Evolutionary conservation across 2,888 invertebrate genomes (phyloP).

Genomic region (Camptogramma bilineatum): DNA sequence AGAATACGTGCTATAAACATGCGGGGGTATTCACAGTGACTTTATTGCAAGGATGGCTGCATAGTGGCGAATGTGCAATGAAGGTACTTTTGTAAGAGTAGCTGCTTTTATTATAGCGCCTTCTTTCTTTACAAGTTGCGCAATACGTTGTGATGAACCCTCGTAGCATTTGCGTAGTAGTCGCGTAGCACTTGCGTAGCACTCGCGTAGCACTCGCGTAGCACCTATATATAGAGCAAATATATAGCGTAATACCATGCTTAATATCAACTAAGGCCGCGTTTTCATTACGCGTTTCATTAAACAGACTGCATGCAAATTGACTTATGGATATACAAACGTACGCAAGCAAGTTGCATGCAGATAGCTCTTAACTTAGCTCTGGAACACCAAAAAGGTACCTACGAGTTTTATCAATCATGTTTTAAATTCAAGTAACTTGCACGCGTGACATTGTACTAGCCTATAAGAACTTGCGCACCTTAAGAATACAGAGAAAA

Average conservation of each 20-base stretch:
- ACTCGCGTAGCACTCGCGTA: conserved; percentile 7
- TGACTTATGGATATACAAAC: not conserved
- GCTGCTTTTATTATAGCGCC: not conserved
- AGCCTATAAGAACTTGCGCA: too few species aligned
- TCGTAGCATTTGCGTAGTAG: conserved; percentile 11
- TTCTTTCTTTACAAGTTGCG: not conserved
- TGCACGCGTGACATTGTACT: too few species aligned
- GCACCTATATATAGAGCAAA: too few species aligned
- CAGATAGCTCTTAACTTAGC: too few species aligned
- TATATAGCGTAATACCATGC: conserved; percentile 4
- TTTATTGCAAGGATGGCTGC: conserved; percentile 23
- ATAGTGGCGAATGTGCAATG: conserved; percentile 18
- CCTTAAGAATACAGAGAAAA: too few species aligned
- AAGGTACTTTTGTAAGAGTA: conserved; percentile 5
- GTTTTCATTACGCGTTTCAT: not conserved
- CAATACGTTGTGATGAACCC: not conserved
- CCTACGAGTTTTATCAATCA: too few species aligned
- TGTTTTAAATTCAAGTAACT: too few species aligned
- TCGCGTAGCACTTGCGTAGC: conserved; percentile 10
- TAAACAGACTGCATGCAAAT: too few species aligned
- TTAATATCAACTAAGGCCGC: not conserved
- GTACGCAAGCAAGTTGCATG: not conserved
- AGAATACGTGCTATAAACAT: conserved; percentile 24
- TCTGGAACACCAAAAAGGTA: too few species aligned
- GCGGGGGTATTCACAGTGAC: conserved; percentile 9